A percentile compares a stretch with the other conserved stretches of the same genome.
Evolutionary conservation across 1,140 invertebrate species (phyloP).

Genomic region (Venturia canescens): DNA sequence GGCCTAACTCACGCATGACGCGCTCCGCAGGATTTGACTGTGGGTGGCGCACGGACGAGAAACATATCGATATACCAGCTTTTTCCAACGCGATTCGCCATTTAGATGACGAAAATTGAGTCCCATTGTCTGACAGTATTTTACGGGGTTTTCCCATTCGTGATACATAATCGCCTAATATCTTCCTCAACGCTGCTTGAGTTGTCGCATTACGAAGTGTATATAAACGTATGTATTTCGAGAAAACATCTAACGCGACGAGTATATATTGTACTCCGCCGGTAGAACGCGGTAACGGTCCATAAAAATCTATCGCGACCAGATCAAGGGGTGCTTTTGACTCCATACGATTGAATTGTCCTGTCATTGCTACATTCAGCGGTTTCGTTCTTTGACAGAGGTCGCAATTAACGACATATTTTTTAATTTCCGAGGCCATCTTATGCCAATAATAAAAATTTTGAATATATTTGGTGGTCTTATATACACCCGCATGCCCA

Average conservation of each 20-base stretch:
- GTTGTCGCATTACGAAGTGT: conserved; percentile 56
- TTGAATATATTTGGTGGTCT: conserved; percentile 58
- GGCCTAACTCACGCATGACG: conserved; percentile 62
- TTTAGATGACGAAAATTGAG: conserved; percentile 54
- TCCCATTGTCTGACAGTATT: conserved; percentile 55
- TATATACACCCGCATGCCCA: conserved; percentile 62
- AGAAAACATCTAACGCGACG: conserved; percentile 62
- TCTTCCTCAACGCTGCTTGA: conserved; percentile 37
- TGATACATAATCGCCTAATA: conserved; percentile 55
- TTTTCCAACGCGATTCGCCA: conserved; percentile 55
- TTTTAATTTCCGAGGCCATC: conserved; percentile 52
- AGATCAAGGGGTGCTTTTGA: conserved; percentile 34
- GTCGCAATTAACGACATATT: conserved; percentile 36
- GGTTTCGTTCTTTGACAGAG: conserved; percentile 44
- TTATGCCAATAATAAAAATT: conserved; percentile 58
- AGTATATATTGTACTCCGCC: conserved; percentile 45
- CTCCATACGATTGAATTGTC: neutral
- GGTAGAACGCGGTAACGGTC: conserved; percentile 9
- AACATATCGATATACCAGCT: conserved; percentile 53
- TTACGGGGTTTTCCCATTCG: conserved; percentile 47
- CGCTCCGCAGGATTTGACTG: conserved; percentile 61
- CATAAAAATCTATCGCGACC: conserved; percentile 18
- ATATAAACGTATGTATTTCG: conserved; percentile 64
- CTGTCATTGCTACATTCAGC: conserved; percentile 23
- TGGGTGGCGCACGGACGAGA: conserved; percentile 62